A percentile compares a stretch with the other conserved stretches of the same genome.
These are phyloP conservation scores for Cylloceria caligata DNA, from an alignment of 2,888 invertebrate species.

Conservation along the genomic window DNA sequence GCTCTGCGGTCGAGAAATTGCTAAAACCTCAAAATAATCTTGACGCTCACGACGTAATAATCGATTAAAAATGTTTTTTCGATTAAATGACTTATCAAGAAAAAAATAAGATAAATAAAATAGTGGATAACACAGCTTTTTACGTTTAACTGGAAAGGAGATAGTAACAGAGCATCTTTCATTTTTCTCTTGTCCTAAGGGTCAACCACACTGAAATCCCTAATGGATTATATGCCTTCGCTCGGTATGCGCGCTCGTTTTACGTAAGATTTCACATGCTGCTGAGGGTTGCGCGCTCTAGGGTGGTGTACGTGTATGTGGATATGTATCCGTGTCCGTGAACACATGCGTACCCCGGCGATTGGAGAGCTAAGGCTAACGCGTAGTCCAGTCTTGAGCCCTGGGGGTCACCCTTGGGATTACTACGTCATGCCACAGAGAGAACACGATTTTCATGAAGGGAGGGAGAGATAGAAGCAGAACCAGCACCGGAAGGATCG, in stretches of 20 bases:
- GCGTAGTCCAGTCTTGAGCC: conserved; percentile 70
- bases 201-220: conserved; percentile 75
- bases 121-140: background rate
- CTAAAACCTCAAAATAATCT: conserved; percentile 64
- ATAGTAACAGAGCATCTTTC: conserved; percentile 54
- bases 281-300: conserved; percentile 20
- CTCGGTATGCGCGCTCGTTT: conserved; percentile 67
- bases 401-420: conserved; percentile 80
- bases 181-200: conserved; percentile 67
- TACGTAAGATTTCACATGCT: conserved; percentile 41
- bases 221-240: conserved; percentile 75
- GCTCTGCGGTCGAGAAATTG: conserved; percentile 59
- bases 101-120: background rate
- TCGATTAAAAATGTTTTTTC: too few species aligned
- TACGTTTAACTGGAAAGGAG: background rate
- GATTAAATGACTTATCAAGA: background rate
- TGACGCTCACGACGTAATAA: background rate
- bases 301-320: conserved; percentile 55
- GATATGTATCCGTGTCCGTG: conserved; percentile 36
- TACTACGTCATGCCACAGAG: conserved; percentile 82
- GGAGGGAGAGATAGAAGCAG: conserved; percentile 39
- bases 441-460: conserved; percentile 57
- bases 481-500: conserved; percentile 79
- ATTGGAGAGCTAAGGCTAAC: conserved; percentile 82
- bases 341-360: conserved; percentile 83